Evolutionary conservation across 2,888 invertebrate species (phyloP), one percentile per base, ranked within the genome.

Genomic region (Luperina nickerlii): DNA sequence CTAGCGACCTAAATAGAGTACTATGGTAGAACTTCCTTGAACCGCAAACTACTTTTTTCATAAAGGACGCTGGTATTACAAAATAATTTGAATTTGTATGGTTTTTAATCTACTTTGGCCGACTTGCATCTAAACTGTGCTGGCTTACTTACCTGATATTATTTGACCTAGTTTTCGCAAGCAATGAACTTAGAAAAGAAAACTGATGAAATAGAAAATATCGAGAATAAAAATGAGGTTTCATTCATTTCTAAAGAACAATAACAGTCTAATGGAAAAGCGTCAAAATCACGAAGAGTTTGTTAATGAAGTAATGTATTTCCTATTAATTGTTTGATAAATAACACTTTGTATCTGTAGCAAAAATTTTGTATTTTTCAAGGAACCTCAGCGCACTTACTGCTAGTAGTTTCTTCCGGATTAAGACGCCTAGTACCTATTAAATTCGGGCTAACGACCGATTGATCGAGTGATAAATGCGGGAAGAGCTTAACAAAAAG

Each of bases 61-160:
- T 51, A n/a, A 66, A 66, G n/a, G 9, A 15, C 18, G 5, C 32
- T 1, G 27, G 18, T 9, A 62, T 51, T 9, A 45, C 18, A 24
- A 18, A 48, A 62, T 60, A 32, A 69, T 80, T 79, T 57, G 57
- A 65, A 72, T 72, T 73, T 72, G 38, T 80, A 73, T 57, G 45
- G 57, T 63, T 81, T 80, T 69, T 69, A 81, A 81, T 81, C 45
- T 32, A 63, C 69, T 57, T 51, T n/a, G 20, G 15, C 11, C 32
- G 69, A 76, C 38, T 82, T 76, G 54, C 81, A 63, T 24, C 51
- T 67, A 54, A 38, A 24, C 27, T 60, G 0, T 38, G 32, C 63
- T 45, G 54, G 4, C 27, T 18, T 38, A 20, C 20, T 48, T 32
- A 76, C 80, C 79, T 66, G 66, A 7, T 57, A 72, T 57, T 72